These are phyloP conservation scores for Gastrophysa polygoni DNA, from an alignment of 2,888 invertebrate genomes.

Conservation along the genomic window DNA sequence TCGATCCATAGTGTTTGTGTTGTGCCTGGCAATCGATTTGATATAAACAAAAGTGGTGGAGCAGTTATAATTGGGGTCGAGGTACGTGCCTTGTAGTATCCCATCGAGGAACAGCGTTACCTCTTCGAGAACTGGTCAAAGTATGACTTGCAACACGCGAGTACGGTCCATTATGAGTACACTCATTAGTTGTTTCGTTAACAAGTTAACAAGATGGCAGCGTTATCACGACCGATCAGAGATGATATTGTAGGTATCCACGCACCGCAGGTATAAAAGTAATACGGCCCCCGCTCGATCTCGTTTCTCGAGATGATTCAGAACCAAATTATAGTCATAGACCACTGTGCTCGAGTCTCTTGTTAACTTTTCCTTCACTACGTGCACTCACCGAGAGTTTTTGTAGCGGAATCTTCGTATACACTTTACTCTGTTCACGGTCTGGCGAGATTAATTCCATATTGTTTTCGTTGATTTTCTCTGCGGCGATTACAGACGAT, in stretches of 20 bases:
- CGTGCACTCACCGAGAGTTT: constrained; percentile 38
- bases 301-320: constrained; percentile 45
- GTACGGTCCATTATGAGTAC: constrained; percentile 53
- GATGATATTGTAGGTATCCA: constrained; percentile 54
- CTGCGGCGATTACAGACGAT: not conserved
- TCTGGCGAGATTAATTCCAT: not conserved
- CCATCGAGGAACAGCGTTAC: constrained; percentile 8
- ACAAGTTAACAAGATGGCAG: constrained; percentile 59
- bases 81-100: constrained; percentile 23
- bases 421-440: constrained; percentile 6
- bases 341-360: constrained; percentile 42
- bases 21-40: constrained; percentile 20
- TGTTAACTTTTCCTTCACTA: constrained; percentile 47
- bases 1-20: constrained; percentile 13
- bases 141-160: constrained; percentile 56
- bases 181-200: constrained; percentile 59
- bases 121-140: constrained; percentile 42
- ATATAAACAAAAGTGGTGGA: constrained; percentile 28
- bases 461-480: not conserved
- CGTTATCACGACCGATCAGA: constrained; percentile 55
- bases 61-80: constrained; percentile 32
- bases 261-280: constrained; percentile 50
- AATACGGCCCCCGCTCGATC: constrained; percentile 38
- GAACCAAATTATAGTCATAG: constrained; percentile 50
- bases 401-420: constrained; percentile 40